Percentiles rank a stretch among this genome's conserved stretches.
Evolutionary conservation across 2,797 vertebrate genomes (phyloP).

Genomic region (Falco columbarius): DNA sequence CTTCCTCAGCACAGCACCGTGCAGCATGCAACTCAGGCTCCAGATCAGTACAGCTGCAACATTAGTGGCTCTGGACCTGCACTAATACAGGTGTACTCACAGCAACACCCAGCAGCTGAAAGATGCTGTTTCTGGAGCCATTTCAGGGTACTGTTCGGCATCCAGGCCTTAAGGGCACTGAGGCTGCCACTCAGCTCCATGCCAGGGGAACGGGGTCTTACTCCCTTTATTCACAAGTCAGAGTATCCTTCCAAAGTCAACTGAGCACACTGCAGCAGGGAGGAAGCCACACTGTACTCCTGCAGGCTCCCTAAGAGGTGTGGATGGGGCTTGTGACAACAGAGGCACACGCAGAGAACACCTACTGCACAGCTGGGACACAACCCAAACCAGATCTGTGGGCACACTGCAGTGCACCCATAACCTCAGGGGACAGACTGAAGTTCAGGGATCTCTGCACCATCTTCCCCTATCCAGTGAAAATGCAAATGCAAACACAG

Average conservation of each 20-base stretch:
- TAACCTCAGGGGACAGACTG: neutral
- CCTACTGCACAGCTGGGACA: neutral
- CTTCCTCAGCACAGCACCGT: neutral
- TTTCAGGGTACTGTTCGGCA: neutral
- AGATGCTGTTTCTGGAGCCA: neutral
- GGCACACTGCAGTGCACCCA: too few relatives aligned
- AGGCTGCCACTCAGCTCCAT: neutral
- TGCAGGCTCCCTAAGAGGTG: neutral
- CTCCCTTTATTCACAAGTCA: neutral
- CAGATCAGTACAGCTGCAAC: neutral
- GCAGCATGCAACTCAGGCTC: neutral
- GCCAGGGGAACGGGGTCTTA: rapidly evolving
- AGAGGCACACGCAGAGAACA: neutral
- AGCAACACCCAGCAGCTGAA: neutral
- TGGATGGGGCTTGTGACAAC: neutral
- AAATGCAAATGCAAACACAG: neutral
- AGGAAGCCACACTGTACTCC: too few relatives aligned
- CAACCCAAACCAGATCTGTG: neutral
- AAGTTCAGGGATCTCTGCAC: neutral
- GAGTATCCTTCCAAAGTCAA: neutral
- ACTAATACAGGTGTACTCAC: rapidly evolving
- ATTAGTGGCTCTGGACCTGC: neutral
- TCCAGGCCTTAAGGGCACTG: neutral
- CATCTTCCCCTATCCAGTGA: neutral
- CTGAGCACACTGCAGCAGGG: neutral